Evolutionary conservation across 2,888 invertebrate genomes (phyloP).

Genomic region (Cabera pusaria): DNA sequence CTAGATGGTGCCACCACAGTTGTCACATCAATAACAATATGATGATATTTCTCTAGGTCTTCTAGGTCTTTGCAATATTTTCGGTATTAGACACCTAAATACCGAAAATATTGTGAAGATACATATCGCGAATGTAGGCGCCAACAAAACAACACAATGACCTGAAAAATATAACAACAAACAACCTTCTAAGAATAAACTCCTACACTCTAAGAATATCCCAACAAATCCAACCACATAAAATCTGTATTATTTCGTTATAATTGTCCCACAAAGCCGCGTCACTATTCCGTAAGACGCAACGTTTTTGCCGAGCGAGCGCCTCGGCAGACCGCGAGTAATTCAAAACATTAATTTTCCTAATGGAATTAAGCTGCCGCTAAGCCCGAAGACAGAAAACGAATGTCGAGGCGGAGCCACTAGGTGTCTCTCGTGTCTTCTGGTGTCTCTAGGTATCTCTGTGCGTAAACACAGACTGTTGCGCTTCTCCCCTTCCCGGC

Average conservation of each 20-base stretch:
- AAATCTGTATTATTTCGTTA: slow-evolving; percentile 17
- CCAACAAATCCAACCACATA: neutral
- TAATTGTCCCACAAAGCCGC: slow-evolving; percentile 19
- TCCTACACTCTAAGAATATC: too few species aligned
- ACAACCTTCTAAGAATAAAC: slow-evolving; percentile 5
- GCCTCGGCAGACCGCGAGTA: slow-evolving; percentile 46
- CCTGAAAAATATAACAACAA: too few species aligned
- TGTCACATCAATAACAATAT: too few species aligned
- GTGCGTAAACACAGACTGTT: slow-evolving; percentile 71
- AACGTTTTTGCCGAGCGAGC: slow-evolving; percentile 30
- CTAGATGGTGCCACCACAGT: too few species aligned
- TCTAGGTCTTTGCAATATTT: too few species aligned
- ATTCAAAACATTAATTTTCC: slow-evolving; percentile 83
- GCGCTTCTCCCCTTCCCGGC: slow-evolving; percentile 41
- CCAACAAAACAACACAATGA: too few species aligned
- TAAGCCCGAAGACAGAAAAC: slow-evolving; percentile 65
- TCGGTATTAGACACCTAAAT: too few species aligned
- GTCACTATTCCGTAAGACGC: slow-evolving; percentile 31
- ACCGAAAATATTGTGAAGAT: too few species aligned
- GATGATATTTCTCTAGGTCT: too few species aligned
- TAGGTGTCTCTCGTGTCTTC: slow-evolving; percentile 54
- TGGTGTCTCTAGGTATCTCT: slow-evolving; percentile 48
- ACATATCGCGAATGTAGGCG: too few species aligned
- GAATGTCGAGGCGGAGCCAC: slow-evolving; percentile 50
- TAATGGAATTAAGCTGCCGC: slow-evolving; percentile 78